These are phyloP conservation scores for Theocolax elegans DNA, from an alignment of 1,140 invertebrate species.

Conservation along the genomic window DNA sequence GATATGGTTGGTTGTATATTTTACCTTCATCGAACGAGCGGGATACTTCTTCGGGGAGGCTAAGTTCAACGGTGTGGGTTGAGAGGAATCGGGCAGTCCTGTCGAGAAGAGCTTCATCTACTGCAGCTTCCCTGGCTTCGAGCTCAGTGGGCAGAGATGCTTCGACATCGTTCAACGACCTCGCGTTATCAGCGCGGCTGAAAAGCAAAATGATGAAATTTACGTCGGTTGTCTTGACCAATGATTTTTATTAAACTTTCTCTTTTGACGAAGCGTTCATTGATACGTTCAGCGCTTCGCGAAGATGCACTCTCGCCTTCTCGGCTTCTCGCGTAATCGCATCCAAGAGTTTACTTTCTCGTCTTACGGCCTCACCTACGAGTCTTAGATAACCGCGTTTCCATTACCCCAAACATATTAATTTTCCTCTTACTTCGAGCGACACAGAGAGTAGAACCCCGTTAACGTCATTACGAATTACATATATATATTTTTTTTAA, in stretches of 20 bases:
- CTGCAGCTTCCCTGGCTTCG: constrained; percentile 78
- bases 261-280: background rate
- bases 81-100: constrained; percentile 79
- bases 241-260: too few relatives aligned
- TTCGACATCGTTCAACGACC: constrained; percentile 69
- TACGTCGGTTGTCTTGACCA: too few relatives aligned
- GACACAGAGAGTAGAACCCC: too few relatives aligned
- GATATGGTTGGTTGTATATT: too few relatives aligned
- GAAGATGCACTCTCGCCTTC: constrained; percentile 9
- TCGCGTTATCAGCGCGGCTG: constrained; percentile 66
- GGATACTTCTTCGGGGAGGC: constrained; percentile 77
- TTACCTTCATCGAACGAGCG: constrained; percentile 68
- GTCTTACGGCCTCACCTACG: background rate
- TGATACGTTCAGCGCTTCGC: too few relatives aligned
- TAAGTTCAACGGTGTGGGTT: constrained; percentile 82
- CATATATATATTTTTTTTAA: too few relatives aligned
- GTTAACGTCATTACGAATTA: too few relatives aligned
- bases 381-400: constrained; percentile 12
- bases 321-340: constrained; percentile 3
- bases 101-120: constrained; percentile 81
- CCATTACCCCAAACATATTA: too few relatives aligned
- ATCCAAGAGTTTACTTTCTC: background rate
- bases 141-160: constrained; percentile 73
- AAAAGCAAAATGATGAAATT: constrained; percentile 42
- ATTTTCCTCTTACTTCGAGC: too few relatives aligned